Percentiles rank a stretch among this genome's conserved stretches.
phyloP scores from a whole-genome alignment of 2,888 invertebrate genomes.

The Mechanitis messenoides region DNA sequence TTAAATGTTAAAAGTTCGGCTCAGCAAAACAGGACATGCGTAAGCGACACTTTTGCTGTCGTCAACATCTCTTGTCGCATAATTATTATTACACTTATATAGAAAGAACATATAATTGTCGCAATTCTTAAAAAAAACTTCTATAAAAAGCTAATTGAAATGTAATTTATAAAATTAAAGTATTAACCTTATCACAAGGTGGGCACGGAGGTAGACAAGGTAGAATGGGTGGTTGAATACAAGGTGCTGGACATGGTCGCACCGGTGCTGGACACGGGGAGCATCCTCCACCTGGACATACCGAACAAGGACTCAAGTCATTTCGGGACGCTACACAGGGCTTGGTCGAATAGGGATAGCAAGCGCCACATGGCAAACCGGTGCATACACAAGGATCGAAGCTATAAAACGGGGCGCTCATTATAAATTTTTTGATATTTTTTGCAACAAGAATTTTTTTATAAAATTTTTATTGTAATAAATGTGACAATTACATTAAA shows the following conservation, averaged over 20 bases:
- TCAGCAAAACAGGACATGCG: no score
- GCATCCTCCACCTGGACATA: slow-evolving; percentile 67
- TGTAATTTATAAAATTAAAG: no score
- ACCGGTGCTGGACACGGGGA: slow-evolving; percentile 68
- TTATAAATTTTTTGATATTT: slow-evolving; percentile 34
- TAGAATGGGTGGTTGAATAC: slow-evolving; percentile 49
- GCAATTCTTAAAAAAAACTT: no score
- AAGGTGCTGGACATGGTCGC: slow-evolving; percentile 57
- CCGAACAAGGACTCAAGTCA: slow-evolving; percentile 55
- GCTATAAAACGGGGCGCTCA: slow-evolving; percentile 70
- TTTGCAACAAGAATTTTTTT: slow-evolving; percentile 17
- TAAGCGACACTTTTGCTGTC: no score
- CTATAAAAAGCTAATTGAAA: no score
- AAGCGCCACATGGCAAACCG: slow-evolving; percentile 62
- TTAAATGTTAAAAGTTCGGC: background rate
- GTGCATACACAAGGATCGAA: slow-evolving; percentile 63
- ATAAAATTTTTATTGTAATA: background rate
- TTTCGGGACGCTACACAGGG: slow-evolving; percentile 58
- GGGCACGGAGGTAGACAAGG: slow-evolving; percentile 61
- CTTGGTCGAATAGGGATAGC: slow-evolving; percentile 62
- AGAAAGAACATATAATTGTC: no score
- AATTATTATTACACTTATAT: no score
- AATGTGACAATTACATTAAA: background rate
- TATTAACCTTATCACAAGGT: slow-evolving; percentile 60
- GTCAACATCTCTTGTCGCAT: no score